Evolutionary conservation across 1,140 invertebrate species (phyloP), one percentile per base, ranked within the genome.

Genomic region (Orius insidiosus): DNA sequence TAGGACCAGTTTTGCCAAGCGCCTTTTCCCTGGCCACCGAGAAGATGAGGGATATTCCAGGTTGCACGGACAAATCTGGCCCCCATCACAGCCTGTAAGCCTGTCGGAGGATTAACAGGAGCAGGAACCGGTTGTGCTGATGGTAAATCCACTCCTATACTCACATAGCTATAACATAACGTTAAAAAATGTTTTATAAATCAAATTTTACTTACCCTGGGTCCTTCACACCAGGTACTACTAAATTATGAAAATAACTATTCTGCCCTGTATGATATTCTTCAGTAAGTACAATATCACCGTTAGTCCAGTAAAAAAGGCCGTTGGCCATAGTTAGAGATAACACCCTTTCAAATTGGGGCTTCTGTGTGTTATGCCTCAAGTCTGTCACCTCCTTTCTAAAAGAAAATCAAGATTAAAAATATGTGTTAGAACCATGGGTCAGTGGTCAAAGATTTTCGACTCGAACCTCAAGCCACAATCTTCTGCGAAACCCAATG

Each of bases 1-100:
- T 88, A 95, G 0, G 69, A 73, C 85, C 86, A 93, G 49, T 77
- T 74, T 53, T 80, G 77, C 75, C 83, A 90, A 0, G 86, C 80
- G 1, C 77, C 78, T 38, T 71, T 76, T 68, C 86, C 83, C 62
- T 87, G 82, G n/a, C 77, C 78, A 7, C 77, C 77, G 9, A 88
- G 59, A 1, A 78, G 59, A 56, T 78, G 70, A 0, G 89, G 88
- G 5, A 71, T 68, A 19, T 74, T 67, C 87, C 88, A 92, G 0
- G 72, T 72, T 8, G 87, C 72, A 55, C 79, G 78, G 0, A 80
- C 81, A n/a, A 69, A 66, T 50, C 73, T 67, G 0, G 72, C 66
- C 0, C 79, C 78, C 55, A 90, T 75, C 37, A 92, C 68, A 15
- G 78, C 83, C 60, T 86, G 76, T 0, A 92, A 67, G 1, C 70